Base-by-base conservation (phyloP, 2,888 invertebrate genomes). In the Drosophila anomelani region DNA sequence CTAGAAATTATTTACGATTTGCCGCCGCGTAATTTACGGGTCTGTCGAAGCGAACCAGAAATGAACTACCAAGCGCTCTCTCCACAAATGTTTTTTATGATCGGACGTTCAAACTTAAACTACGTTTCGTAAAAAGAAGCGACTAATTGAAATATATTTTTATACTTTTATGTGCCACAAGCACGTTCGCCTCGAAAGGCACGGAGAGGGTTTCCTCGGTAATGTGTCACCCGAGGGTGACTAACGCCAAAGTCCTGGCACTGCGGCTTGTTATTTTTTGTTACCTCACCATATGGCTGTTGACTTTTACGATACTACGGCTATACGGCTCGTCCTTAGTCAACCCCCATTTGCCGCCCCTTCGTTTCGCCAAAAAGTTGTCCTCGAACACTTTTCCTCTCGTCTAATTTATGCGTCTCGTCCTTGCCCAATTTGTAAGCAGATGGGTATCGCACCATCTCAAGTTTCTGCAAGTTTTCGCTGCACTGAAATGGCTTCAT, bases 241-340 rank as follows among this genome's bases (percentile, higher is more conserved):
- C 75, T 73, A 67, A 75, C 57, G 53, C 34, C 32, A 10, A 39
- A 54, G 67, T 41, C 68, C 53, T 57, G 41, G 44, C 51, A 53
- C 53, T 53, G 51, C 68, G 53, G 82, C 89, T 89, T 89, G 89
- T 84, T 85, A 89, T 85, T 87, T 84, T 84, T 87, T 85, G 84
- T 89, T 85, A 89, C 88, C 88, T 81, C 69, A 67, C 89, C 84
- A 85, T 89, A 89, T 85, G 84, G 87, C 57, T 57, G 80, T 84
- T 79, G 89, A 79, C 71, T 88, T 88, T 88, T 87, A 88, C 80
- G 84, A 88, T 63, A 75, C 71, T 55, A 56, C 17, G 76, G 51
- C 44, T 46, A 46, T 26, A n/a, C 1, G 23, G 44, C 75, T 77
- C 49, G 68, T 23, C 34, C 23, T 53, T 66, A 36, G 51, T 15